Evolutionary conservation across 2,113 vertebrate species (phyloP).

Genomic region (Osmerus eperlanus): DNA sequence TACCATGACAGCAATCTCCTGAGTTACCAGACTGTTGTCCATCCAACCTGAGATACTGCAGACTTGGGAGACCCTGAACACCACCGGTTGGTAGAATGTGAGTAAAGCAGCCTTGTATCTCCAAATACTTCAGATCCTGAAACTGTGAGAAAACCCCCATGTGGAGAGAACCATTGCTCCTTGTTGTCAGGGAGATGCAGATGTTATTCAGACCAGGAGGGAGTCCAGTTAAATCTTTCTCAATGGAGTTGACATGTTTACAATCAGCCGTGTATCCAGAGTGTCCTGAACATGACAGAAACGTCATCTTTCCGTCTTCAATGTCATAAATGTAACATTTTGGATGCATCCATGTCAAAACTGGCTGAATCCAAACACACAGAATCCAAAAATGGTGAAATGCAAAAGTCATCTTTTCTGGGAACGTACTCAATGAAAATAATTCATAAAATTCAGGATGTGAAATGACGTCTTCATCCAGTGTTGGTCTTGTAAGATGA

Average conservation of each 20-base stretch:
- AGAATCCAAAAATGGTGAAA: neutral
- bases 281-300: too few relatives aligned
- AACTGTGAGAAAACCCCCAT: neutral
- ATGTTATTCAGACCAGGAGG: neutral
- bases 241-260: neutral
- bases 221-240: slow-evolving; percentile 5
- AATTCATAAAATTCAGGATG: too few relatives aligned
- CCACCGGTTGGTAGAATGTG: neutral
- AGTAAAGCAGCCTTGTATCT: neutral
- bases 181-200: neutral
- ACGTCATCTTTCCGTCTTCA: too few relatives aligned
- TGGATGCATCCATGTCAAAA: neutral
- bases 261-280: neutral
- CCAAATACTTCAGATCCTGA: neutral
- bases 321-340: neutral
- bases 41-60: neutral
- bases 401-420: neutral
- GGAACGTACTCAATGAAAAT: too few relatives aligned
- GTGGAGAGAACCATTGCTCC: neutral
- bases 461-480: too few relatives aligned
- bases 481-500: too few relatives aligned
- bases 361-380: neutral
- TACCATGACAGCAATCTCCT: neutral
- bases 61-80: neutral
- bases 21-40: neutral